Evolutionary conservation across 64 coral and sea anemone species (phyloP).

Genomic region (Montipora cactus): DNA sequence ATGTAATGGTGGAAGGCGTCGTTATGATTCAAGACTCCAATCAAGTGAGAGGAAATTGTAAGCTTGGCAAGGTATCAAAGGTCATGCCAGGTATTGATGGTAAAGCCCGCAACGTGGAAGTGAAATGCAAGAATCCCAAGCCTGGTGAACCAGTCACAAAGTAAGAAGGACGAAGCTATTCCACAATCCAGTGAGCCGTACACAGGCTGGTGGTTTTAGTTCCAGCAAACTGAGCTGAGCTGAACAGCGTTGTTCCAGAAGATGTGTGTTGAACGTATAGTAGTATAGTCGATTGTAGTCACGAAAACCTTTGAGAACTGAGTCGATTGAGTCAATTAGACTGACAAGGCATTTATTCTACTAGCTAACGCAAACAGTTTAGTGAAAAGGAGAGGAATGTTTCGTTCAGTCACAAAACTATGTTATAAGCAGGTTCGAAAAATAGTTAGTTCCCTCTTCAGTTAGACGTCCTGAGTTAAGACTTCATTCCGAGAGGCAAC

Average conservation of each 20-base stretch:
- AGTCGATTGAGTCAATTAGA: too few species aligned
- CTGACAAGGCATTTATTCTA: too few species aligned
- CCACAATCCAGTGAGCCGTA: slow-evolving; percentile 1
- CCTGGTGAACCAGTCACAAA: slow-evolving; percentile 7
- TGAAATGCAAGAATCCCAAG: slow-evolving; percentile 41
- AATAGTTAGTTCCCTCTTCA: too few species aligned
- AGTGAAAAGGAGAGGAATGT: too few species aligned
- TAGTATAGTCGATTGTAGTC: too few species aligned
- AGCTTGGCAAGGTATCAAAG: slow-evolving; percentile 19
- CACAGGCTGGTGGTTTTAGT: slow-evolving; percentile 16
- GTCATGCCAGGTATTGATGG: slow-evolving; percentile 3
- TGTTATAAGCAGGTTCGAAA: too few species aligned
- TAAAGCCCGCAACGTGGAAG: slow-evolving; percentile 23
- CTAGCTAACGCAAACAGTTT: too few species aligned
- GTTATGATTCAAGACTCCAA: slow-evolving; percentile 55
- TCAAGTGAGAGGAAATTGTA: background rate
- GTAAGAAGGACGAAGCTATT: slow-evolving; percentile 38
- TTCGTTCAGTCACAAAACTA: too few species aligned
- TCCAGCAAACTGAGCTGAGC: background rate
- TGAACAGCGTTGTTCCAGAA: background rate
- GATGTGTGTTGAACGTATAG: too few species aligned
- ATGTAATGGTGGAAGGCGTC: slow-evolving; percentile 19
- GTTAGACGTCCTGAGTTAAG: too few species aligned
- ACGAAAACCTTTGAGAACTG: too few species aligned
- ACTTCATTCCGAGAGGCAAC: too few species aligned